Percentiles rank a stretch among this genome's conserved stretches.
These are phyloP conservation scores for Pocillopora grandis DNA, from an alignment of 92 coral and sea anemone species.

Conservation along the genomic window DNA sequence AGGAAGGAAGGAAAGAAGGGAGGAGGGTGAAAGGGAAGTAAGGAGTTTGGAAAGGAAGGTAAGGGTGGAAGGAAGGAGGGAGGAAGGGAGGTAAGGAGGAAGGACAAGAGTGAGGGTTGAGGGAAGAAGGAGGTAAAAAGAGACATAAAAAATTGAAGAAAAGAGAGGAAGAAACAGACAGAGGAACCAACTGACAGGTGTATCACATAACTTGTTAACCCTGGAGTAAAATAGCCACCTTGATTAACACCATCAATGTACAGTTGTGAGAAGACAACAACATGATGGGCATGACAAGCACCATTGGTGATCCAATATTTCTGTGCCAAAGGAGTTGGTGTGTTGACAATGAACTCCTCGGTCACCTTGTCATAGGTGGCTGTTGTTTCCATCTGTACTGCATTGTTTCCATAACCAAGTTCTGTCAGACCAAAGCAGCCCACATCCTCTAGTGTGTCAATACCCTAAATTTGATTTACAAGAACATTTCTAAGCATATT, in stretches of 20 bases:
- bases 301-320: conserved; percentile 94
- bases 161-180: too few relatives aligned
- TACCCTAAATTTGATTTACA: conserved; percentile 46
- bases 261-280: conserved; percentile 82
- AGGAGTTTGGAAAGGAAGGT: too few relatives aligned
- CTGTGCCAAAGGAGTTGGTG: conserved; percentile 86
- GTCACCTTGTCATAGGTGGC: conserved; percentile 77
- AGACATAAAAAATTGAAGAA: too few relatives aligned
- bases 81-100: too few relatives aligned
- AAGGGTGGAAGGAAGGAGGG: too few relatives aligned
- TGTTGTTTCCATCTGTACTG: conserved; percentile 92
- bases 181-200: too few relatives aligned
- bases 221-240: conserved; percentile 33
- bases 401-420: conserved; percentile 93
- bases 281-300: conserved; percentile 84
- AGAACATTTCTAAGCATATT: not conserved
- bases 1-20: too few relatives aligned
- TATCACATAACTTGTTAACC: not conserved
- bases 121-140: too few relatives aligned
- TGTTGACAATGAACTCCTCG: conserved; percentile 74
- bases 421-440: conserved; percentile 94
- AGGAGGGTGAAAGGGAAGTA: too few relatives aligned
- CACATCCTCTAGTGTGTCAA: conserved; percentile 85
- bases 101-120: too few relatives aligned
- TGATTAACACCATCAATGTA: conserved; percentile 66